phyloP scores from a whole-genome alignment of 1,140 invertebrate genomes.

The Gonatopus flavifemur region DNA sequence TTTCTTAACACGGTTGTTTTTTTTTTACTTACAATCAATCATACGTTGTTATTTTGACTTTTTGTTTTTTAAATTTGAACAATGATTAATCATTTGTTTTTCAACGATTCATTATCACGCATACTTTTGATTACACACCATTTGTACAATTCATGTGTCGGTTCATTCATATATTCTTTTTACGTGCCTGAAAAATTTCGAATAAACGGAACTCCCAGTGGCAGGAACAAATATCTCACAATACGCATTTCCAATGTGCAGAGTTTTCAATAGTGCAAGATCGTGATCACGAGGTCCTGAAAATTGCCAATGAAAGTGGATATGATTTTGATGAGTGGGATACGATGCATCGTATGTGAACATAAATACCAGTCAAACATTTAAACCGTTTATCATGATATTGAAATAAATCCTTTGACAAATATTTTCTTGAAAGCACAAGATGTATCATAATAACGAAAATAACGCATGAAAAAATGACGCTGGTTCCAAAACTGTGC shows the following conservation, averaged over 20 bases:
- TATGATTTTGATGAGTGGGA: background rate
- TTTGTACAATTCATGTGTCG: background rate
- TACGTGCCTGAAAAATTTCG: conserved; percentile 47
- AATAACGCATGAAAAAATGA: background rate
- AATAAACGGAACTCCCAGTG: conserved; percentile 23
- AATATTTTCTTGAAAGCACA: background rate
- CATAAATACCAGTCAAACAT: background rate
- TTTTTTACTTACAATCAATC: no score
- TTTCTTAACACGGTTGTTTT: no score
- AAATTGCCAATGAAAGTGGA: conserved; percentile 3
- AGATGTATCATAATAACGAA: background rate
- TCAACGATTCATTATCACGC: no score
- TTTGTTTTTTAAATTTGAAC: no score
- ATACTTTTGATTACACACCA: background rate
- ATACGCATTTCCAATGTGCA: conserved; percentile 33
- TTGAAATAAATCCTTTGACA: no score
- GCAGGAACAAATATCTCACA: conserved; percentile 29
- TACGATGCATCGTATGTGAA: background rate
- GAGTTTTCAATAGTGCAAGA: background rate
- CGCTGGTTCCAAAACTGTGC: no score
- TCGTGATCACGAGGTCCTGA: conserved; percentile 12
- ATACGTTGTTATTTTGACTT: no score
- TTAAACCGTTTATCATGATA: no score
- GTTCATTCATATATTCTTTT: conserved; percentile 8
- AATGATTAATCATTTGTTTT: no score